phyloP scores from a whole-genome alignment of 2,888 invertebrate genomes.

The Caenorhabditis plicata region DNA sequence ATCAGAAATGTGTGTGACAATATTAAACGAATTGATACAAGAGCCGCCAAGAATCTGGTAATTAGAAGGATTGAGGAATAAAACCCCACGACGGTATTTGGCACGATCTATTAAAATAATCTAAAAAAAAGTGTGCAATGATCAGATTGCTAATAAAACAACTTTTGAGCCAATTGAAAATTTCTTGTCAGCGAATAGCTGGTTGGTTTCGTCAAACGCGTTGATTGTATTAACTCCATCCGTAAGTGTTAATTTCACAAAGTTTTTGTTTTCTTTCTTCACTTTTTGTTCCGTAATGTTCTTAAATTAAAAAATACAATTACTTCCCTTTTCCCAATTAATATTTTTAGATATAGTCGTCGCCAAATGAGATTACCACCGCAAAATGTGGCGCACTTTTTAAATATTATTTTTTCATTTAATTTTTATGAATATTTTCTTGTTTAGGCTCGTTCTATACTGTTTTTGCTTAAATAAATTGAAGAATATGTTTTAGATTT shows the following conservation, averaged over 20 bases:
- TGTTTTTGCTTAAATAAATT: no score
- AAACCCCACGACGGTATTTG: conserved; percentile 11
- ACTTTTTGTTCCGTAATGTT: conserved; percentile 10
- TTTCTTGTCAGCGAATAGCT: conserved; percentile 6
- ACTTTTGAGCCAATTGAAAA: conserved; percentile 10
- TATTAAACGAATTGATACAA: conserved; percentile 5
- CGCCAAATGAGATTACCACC: no score
- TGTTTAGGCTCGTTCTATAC: no score
- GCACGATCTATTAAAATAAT: conserved; percentile 11
- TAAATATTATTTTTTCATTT: neutral
- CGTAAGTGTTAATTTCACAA: conserved; percentile 14
- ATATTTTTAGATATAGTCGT: no score
- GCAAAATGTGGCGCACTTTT: no score
- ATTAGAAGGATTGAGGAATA: conserved; percentile 13
- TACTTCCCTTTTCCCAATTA: neutral
- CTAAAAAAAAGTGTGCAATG: neutral
- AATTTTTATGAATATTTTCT: neutral
- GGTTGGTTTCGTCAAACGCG: conserved; percentile 7
- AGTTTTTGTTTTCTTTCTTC: no score
- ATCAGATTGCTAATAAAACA: neutral
- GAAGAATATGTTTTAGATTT: no score
- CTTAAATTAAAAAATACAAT: no score
- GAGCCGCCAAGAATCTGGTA: conserved; percentile 13
- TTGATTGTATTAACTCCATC: conserved; percentile 17
- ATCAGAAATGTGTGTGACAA: conserved; percentile 2